Percentiles rank a stretch among this genome's conserved stretches.
These are phyloP conservation scores for Pseudoatta argentina DNA, from an alignment of 1,140 invertebrate genomes.

Conservation along the genomic window DNA sequence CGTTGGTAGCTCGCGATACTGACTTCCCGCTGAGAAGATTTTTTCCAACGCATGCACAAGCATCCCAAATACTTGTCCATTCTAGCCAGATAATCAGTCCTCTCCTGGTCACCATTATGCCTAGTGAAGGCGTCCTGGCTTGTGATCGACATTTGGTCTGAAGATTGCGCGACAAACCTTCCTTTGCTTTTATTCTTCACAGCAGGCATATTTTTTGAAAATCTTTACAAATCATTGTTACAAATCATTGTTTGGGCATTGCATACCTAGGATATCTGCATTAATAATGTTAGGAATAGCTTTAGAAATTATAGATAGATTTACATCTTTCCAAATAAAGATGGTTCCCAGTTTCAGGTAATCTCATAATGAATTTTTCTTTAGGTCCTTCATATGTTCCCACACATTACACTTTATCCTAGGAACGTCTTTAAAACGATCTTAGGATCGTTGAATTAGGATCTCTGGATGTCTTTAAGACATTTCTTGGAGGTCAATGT, in stretches of 20 bases:
- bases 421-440: no score
- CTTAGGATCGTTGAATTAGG: no score
- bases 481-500: no score
- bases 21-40: conserved; percentile 22
- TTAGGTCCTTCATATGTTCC: not conserved
- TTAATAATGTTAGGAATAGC: not conserved
- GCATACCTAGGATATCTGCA: not conserved
- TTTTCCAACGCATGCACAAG: conserved; percentile 9
- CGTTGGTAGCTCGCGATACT: not conserved
- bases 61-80: conserved; percentile 30
- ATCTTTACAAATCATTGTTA: not conserved
- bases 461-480: no score
- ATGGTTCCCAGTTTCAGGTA: not conserved
- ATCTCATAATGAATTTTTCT: not conserved
- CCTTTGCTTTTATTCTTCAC: not conserved
- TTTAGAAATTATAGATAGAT: not conserved
- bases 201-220: not conserved
- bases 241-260: not conserved
- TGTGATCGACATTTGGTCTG: not conserved
- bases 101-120: conserved; percentile 21
- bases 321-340: not conserved
- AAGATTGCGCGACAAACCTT: not conserved
- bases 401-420: no score
- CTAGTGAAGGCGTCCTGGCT: not conserved
- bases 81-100: conserved; percentile 57